Base-by-base conservation (phyloP, 2,113 vertebrate species). In the Chloebia gouldiae region DNA sequence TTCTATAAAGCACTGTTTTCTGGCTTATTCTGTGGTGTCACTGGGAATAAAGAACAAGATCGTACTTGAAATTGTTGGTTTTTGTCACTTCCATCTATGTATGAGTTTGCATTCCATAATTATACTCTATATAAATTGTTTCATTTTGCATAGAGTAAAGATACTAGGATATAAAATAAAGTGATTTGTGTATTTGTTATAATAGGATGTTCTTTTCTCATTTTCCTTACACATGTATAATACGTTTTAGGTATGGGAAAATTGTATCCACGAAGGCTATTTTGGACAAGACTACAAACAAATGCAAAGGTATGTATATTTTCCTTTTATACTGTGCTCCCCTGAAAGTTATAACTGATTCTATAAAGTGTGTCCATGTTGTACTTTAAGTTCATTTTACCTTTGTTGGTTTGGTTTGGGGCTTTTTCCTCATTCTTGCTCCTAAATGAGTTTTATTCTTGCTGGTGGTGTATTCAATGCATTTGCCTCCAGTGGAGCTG, bases 261-360 rank as follows among this genome's bases (percentile, higher is more conserved):
- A 99, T 99, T 70, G 99, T 99, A 69, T 99, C 99, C 93, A 99
- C 99, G 5, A 99, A 99, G 96, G 99, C 99, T 76, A 99, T 99
- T 98, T 98, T 99, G 99, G 99, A 99, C 98, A 99, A 99, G 97
- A 98, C 99, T 65, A 99, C 99, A 90, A 99, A 99, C 98, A 99
- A 99, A 98, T 99, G 99, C 97, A 99, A 99, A 99, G 99, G 99
- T 99, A 98, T 70, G 97, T 96, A 96, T 73, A 83, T 93, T 88
- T 91, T 69, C 71, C 77, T 60, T 60, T 86, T 95, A 64, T 61
- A 54, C 60, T 69, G 15, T 16, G 2, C 68, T 92, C 49, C 65
- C 8, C 9, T 83, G 22, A 23, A 90, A 63, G 56, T 54, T 2
- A 0, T 35, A 73, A 82, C 8, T 24, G 10, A 56, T 61, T 72